phyloP scores from a whole-genome alignment of 2,888 invertebrate genomes.

The Lapara coniferarum region DNA sequence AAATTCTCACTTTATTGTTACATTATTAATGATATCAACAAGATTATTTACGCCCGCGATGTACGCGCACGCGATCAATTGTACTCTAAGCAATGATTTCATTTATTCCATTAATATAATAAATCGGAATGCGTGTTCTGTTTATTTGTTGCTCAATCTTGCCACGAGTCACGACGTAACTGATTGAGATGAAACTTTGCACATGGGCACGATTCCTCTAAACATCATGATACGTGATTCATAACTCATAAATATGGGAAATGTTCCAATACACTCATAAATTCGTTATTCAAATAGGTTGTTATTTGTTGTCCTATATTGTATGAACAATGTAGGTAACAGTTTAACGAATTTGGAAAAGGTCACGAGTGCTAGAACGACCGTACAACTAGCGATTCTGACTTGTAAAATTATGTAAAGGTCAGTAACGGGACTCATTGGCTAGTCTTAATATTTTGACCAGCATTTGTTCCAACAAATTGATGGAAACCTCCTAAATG shows the following conservation, averaged over 20 bases:
- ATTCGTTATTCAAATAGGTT: not conserved
- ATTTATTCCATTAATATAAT: conserved; percentile 24
- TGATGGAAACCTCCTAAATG: not conserved
- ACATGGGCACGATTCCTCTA: conserved; percentile 1
- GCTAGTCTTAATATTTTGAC: conserved; percentile 7
- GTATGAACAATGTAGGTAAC: conserved; percentile 5
- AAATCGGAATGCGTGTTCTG: conserved; percentile 24
- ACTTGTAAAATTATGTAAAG: conserved; percentile 13
- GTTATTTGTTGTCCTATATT: not conserved
- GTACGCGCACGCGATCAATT: conserved; percentile 19
- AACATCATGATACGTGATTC: conserved; percentile 13
- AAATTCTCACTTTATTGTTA: conserved; percentile 8
- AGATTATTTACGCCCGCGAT: not conserved
- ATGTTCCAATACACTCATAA: conserved; percentile 4
- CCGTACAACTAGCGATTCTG: not conserved
- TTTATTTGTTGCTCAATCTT: conserved; percentile 24
- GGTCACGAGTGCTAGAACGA: conserved; percentile 9
- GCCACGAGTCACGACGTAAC: conserved; percentile 13
- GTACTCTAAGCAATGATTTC: conserved; percentile 18
- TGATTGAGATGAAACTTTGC: conserved; percentile 22
- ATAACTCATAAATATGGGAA: conserved; percentile 3
- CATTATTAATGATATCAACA: conserved; percentile 1
- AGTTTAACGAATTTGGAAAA: conserved; percentile 19
- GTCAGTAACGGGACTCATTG: conserved; percentile 18
- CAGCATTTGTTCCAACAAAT: not conserved